Base-by-base conservation (phyloP, 2,797 vertebrate species). In the Epinephelus malabaricus region DNA sequence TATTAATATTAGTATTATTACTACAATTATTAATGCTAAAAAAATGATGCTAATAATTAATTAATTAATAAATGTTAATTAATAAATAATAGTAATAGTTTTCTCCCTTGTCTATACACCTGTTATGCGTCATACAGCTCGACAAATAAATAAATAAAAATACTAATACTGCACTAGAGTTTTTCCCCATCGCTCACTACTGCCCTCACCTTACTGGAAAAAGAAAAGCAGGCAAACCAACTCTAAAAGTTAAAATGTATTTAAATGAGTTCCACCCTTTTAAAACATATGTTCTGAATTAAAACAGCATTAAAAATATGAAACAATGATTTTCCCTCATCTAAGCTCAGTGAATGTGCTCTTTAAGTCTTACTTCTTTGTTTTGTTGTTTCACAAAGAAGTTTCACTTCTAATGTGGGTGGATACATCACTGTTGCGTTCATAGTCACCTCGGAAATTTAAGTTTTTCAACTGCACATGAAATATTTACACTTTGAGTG, bases 371-470 rank as follows among this genome's bases (percentile, higher is more conserved):
- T 51, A 79, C 47, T 56, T 72, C 15, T 55, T 69, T 45, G 34
- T 60, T 14, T 69, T 9, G 2, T n/a, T 40, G 53, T 55, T 63
- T 69, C 69, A 67, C 3, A 10, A 34, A 21, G 1, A 64, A 69
- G 67, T 82, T 86, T 88, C 69, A 73, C 27, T 74, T 75, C 38
- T 6, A 5, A 0, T 14, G 69, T 70, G 72, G 59, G 79, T 5
- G 81, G 18, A 40, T 14, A 14, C n/a, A 23, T n/a, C 19, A 8
- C 1, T 56, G 81, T 1, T 61, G 82, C 60, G 2, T 92, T 90
- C 79, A 81, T 0, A 0, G 30, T 18, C n/a, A 4, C 23, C 12
- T 56, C 21, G 17, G 66, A 67, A 40, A 7, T 25, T 40, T 0
- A 21, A 7, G 4, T 50, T 25, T 30, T 30, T 1, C 38, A 23